Evolutionary conservation across 2,888 invertebrate species (phyloP).

Genomic region (Pseudanteris insignis): DNA sequence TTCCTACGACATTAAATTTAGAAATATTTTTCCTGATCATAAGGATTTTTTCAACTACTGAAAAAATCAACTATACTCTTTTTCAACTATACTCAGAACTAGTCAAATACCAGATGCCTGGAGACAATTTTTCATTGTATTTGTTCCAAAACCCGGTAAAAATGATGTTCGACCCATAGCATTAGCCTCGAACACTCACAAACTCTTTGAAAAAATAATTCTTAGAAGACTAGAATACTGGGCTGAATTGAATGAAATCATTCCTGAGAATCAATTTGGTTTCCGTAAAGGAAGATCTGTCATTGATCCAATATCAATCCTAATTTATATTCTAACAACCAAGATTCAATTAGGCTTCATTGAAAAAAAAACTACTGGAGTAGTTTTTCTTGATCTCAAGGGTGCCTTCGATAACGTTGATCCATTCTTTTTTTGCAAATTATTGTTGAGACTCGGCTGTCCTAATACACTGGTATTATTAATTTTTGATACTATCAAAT

Average conservation of each 20-base stretch:
- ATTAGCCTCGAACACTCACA: too few relatives aligned
- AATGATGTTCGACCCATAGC: too few relatives aligned
- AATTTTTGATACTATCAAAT: too few relatives aligned
- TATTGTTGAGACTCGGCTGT: neutral
- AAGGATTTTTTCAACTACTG: neutral
- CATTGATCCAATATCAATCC: too few relatives aligned
- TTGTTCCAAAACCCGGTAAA: too few relatives aligned
- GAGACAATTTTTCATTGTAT: too few relatives aligned
- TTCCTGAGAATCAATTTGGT: neutral
- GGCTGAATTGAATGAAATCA: neutral
- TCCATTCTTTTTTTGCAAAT: neutral
- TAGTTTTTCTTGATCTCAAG: neutral
- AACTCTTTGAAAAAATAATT: constrained; percentile 13
- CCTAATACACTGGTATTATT: neutral
- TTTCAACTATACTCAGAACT: too few relatives aligned
- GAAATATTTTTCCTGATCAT: neutral
- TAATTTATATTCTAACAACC: too few relatives aligned
- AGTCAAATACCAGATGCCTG: too few relatives aligned
- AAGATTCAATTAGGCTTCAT: neutral
- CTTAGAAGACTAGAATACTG: neutral
- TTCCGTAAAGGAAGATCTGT: neutral
- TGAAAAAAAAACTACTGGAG: neutral
- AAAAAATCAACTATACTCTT: too few relatives aligned
- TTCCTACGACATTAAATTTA: neutral
- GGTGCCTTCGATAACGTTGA: constrained; percentile 1